Evolutionary conservation across 2,113 vertebrate genomes (phyloP), one percentile per base, ranked within the genome.

Genomic region (Gopherus flavomarginatus): DNA sequence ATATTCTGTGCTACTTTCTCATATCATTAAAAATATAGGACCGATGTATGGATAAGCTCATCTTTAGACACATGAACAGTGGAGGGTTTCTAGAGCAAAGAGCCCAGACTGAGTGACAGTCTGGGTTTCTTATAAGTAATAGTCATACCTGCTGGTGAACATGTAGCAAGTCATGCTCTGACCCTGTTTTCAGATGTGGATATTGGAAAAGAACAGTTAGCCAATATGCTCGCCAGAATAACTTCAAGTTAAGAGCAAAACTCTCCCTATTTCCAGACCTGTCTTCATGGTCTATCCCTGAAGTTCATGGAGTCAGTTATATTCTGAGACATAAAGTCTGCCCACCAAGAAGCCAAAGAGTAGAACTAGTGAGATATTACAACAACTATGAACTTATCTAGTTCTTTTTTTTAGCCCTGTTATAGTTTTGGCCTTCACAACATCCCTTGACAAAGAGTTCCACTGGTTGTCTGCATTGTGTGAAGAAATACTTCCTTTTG

Each of bases 1-100:
- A 38, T 84, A 87, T 54, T 56, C 91, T 89, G 78, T 87, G 44
- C 86, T 95, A 86, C 79, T 91, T 93, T 88, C 84, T 77, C 82
- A n/a, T 87, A n/a, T 75, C 85, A 94, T 96, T 96, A 78, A 85
- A 93, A 56, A 88, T 38, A 26, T 27, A 47, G 44, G 26, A 79
- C 21, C 10, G 8, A 26, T 44, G 44, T 47, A 35, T 79, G 38
- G n/a, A 79, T 79, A 9, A 78, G 85, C 75, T 84, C 53, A 44
- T 87, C 86, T 88, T 86, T 59, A 26, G 31, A 84, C 31, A 94
- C 81, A 85, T 95, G 42, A 87, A 84, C 93, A 47, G 21, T 38
- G 35, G 19, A 78, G 44, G 75, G 38, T 47, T 47, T 78, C 22
- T 65, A 65, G 59, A 79, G 77, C 11, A 8, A 24, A 79, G 10